Evolutionary conservation across 1,140 invertebrate species (phyloP).

Genomic region (Drosophila ficusphila): DNA sequence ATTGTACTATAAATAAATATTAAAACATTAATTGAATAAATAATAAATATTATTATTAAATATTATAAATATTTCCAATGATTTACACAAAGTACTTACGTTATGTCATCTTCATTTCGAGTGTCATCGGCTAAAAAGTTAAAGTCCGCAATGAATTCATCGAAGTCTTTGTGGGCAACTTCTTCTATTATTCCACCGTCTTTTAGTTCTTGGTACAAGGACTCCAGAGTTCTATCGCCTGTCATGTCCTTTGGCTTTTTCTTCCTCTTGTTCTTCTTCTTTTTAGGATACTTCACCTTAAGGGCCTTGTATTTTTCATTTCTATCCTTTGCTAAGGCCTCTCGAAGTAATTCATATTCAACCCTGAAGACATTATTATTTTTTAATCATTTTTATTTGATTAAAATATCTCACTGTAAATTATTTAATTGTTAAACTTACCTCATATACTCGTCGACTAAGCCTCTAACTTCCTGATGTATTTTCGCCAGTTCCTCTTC

Average conservation of each 20-base stretch:
- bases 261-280: slow-evolving; percentile 87
- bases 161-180: slow-evolving; percentile 87
- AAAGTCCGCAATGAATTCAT: slow-evolving; percentile 89
- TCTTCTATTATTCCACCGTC: slow-evolving; percentile 90
- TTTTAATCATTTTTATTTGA: not conserved
- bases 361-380: slow-evolving; percentile 51
- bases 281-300: slow-evolving; percentile 71
- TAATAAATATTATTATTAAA: not conserved
- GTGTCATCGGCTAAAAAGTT: slow-evolving; percentile 87
- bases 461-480: slow-evolving; percentile 85
- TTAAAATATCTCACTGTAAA: no score
- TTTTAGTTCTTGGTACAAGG: slow-evolving; percentile 92
- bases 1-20: slow-evolving; percentile 85
- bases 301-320: slow-evolving; percentile 74
- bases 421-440: no score
- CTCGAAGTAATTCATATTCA: slow-evolving; percentile 85
- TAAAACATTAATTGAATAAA: no score
- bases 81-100: slow-evolving; percentile 57
- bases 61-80: no score
- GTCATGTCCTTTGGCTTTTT: slow-evolving; percentile 90
- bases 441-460: slow-evolving; percentile 86
- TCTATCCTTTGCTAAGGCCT: slow-evolving; percentile 85
- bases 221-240: slow-evolving; percentile 89
- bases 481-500: slow-evolving; percentile 85
- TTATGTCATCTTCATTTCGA: slow-evolving; percentile 73